Percentiles rank a stretch among this genome's conserved stretches.
Evolutionary conservation across 2,797 vertebrate species (phyloP).

Genomic region (Erpetoichthys calabaricus): DNA sequence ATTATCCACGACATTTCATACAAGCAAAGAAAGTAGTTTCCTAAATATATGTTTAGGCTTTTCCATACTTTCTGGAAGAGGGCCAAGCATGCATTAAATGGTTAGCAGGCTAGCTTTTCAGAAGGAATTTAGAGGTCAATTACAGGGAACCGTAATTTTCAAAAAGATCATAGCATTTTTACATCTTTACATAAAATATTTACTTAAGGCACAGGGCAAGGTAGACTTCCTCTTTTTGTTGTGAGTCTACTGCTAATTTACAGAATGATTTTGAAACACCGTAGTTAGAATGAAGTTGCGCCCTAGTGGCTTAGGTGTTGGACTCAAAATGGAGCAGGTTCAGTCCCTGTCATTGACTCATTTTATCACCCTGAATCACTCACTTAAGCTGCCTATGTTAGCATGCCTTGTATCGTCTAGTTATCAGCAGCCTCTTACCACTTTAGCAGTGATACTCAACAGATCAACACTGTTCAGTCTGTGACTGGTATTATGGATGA

Average conservation of each 20-base stretch:
- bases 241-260: not conserved
- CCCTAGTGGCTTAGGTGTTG: no score
- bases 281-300: not conserved
- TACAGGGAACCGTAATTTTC: conserved; percentile 64
- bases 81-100: conserved; percentile 56
- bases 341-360: no score
- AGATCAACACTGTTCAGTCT: no score
- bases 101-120: conserved; percentile 52
- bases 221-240: not conserved
- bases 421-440: no score
- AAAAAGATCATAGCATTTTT: conserved; percentile 49
- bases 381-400: no score
- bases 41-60: conserved; percentile 63
- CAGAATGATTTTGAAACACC: not conserved
- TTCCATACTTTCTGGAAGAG: conserved; percentile 53
- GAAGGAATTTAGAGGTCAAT: conserved; percentile 78
- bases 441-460: no score
- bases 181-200: conserved; percentile 65
- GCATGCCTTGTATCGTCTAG: no score
- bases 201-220: conserved; percentile 42
- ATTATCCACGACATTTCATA: conserved; percentile 55
- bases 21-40: conserved; percentile 42
- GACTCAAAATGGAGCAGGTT: no score
- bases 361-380: no score
- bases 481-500: no score